These are phyloP conservation scores for Strigops habroptila DNA, from an alignment of 2,113 vertebrate species.

Conservation along the genomic window DNA sequence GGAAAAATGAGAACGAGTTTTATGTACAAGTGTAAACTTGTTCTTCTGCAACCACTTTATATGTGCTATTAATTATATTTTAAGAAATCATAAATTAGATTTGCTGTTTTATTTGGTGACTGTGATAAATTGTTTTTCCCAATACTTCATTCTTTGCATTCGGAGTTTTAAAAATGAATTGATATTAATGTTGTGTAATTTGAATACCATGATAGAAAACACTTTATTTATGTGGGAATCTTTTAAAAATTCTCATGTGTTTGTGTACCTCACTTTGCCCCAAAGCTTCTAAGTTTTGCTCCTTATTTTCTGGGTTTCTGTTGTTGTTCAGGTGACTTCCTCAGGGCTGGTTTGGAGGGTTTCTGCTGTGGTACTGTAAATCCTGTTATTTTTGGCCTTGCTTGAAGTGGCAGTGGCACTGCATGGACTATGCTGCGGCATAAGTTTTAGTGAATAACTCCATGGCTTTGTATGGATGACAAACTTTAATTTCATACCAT, in stretches of 20 bases:
- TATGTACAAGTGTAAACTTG: not conserved
- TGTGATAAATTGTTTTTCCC: not conserved
- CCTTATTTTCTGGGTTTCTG: not conserved
- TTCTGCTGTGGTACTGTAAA: not conserved
- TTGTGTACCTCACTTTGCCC: not conserved
- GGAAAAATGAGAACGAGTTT: not conserved
- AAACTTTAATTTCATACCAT: not conserved
- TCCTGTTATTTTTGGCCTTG: not conserved
- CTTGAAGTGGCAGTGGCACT: not conserved
- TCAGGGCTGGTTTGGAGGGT: not conserved
- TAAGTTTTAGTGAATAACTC: not conserved
- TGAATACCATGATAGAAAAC: not conserved
- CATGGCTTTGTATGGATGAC: not conserved
- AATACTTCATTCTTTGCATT: not conserved
- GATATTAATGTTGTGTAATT: not conserved
- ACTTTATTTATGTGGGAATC: not conserved
- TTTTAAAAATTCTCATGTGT: not conserved
- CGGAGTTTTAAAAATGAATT: not conserved
- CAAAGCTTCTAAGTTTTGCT: not conserved
- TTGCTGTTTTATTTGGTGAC: not conserved
- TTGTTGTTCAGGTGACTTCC: not conserved
- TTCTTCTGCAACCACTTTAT: not conserved
- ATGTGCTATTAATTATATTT: not conserved
- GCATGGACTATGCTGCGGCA: not conserved
- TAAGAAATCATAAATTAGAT: not conserved